Evolutionary conservation across 2,797 vertebrate species (phyloP).

Genomic region (Rousettus madagascariensis): DNA sequence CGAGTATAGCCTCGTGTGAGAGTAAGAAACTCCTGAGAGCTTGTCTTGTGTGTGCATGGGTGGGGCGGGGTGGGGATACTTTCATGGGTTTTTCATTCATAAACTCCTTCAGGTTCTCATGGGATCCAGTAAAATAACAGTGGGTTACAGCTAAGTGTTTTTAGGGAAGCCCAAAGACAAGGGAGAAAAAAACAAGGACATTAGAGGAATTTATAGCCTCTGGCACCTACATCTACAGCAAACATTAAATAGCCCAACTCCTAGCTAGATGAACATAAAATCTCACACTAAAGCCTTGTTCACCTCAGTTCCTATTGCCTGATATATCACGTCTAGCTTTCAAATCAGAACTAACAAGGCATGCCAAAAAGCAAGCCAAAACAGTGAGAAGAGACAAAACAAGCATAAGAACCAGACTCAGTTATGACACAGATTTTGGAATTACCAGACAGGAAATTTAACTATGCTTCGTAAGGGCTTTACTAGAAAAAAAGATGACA

Average conservation of each 20-base stretch:
- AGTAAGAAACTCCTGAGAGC: background rate
- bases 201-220: background rate
- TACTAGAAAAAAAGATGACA: background rate
- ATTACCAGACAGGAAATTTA: background rate
- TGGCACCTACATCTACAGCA: background rate
- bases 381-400: background rate
- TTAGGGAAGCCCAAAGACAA: background rate
- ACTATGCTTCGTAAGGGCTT: background rate
- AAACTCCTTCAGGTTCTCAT: background rate
- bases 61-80: background rate
- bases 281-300: background rate
- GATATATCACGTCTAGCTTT: background rate
- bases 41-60: no score
- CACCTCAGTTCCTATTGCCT: background rate
- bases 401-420: background rate
- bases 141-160: background rate
- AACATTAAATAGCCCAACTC: background rate
- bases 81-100: background rate
- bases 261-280: background rate
- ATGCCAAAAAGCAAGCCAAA: background rate
- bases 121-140: background rate
- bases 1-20: background rate
- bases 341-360: background rate
- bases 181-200: background rate
- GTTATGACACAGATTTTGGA: background rate